A percentile compares a stretch with the other conserved stretches of the same genome.
Conservation (phyloP, 2,113 vertebrate genomes). For the Cryptomyrus ogoouensis region DNA sequence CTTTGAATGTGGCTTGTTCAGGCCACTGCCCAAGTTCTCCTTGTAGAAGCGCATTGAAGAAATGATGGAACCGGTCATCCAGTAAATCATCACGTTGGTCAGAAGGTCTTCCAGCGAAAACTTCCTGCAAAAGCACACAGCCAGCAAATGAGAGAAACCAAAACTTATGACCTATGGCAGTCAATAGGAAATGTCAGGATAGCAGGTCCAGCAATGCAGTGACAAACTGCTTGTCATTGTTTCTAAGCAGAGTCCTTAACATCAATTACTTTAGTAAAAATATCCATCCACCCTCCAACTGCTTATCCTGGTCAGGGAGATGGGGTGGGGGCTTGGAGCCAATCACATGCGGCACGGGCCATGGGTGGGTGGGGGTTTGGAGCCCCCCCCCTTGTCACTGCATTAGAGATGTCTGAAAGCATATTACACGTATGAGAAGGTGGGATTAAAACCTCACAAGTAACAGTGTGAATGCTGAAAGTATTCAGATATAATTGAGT, state of each 20-base stretch:
- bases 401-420: background rate
- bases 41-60: constrained; percentile 83
- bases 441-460: background rate
- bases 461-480: background rate
- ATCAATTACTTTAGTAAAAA: background rate
- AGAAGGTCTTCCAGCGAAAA: constrained; percentile 78
- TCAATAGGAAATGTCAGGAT: background rate
- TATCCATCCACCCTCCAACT: background rate
- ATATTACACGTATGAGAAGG: background rate
- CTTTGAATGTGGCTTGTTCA: constrained; percentile 46
- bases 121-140: constrained; percentile 56
- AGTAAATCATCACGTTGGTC: constrained; percentile 87
- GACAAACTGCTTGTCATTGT: background rate
- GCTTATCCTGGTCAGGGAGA: background rate
- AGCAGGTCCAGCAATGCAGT: background rate
- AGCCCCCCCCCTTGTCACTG: too few species aligned
- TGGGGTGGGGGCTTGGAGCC: background rate
- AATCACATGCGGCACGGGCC: too few species aligned
- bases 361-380: too few species aligned
- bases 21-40: constrained; percentile 62
- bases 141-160: background rate
- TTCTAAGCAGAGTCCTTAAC: background rate
- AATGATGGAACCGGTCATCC: constrained; percentile 72
- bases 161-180: background rate
- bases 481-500: too few species aligned